A percentile compares a stretch with the other conserved stretches of the same genome.
phyloP scores from a whole-genome alignment of 2,113 vertebrate species.

The Passer domesticus region DNA sequence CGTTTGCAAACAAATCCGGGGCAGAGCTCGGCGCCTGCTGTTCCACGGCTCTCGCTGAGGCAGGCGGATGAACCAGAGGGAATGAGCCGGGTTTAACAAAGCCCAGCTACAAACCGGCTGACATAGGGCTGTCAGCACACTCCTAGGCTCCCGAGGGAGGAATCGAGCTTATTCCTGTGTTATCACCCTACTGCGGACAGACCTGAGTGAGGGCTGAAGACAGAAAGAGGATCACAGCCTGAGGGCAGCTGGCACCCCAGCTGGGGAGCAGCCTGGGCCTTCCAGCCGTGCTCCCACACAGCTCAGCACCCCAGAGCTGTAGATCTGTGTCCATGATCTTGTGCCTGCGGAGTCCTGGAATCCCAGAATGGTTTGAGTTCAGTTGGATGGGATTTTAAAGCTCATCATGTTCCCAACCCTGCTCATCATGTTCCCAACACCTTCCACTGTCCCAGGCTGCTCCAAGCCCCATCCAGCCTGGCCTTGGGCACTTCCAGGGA shows the following conservation, averaged over 20 bases:
- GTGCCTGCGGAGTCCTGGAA: neutral
- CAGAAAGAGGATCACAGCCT: neutral
- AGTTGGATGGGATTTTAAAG: neutral
- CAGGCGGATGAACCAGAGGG: neutral
- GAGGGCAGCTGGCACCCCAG: neutral
- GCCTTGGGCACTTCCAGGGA: neutral
- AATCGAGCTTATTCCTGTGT: neutral
- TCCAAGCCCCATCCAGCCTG: accelerated
- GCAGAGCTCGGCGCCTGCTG: neutral
- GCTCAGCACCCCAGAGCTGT: neutral
- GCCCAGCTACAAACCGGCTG: neutral
- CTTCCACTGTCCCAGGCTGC: accelerated
- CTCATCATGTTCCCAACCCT: neutral
- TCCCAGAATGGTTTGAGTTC: neutral
- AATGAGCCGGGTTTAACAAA: neutral
- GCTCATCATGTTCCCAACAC: too few species aligned
- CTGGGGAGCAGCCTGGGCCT: neutral
- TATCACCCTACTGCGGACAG: neutral
- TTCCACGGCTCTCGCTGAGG: neutral
- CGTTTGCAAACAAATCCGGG: constrained; percentile 31
- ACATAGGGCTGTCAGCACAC: neutral
- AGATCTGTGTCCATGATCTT: accelerated
- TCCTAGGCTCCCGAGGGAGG: neutral
- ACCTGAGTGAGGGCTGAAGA: neutral
- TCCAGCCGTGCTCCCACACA: neutral